Conservation (phyloP, 2,888 invertebrate genomes). For the Antheraea assamensis region DNA sequence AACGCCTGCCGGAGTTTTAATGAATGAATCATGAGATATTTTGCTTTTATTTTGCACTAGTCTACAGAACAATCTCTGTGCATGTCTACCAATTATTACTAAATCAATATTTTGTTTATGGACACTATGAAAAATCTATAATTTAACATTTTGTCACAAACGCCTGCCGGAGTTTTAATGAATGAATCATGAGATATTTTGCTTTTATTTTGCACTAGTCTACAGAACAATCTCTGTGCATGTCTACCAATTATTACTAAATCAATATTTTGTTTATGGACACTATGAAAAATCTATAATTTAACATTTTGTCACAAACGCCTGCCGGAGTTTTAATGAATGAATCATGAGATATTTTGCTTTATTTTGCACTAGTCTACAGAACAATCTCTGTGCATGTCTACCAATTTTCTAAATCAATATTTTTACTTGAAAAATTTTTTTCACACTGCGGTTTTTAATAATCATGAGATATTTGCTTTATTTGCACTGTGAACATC, state of each 20-base stretch:
- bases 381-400: not conserved
- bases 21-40: conserved; percentile 28
- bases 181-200: conserved; percentile 28
- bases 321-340: conserved; percentile 34
- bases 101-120: no score
- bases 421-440: no score
- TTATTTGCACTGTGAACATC: no score
- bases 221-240: not conserved
- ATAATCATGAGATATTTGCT: no score
- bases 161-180: conserved; percentile 37
- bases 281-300: no score
- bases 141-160: no score
- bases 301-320: conserved; percentile 40
- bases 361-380: conserved; percentile 22
- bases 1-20: conserved; percentile 39
- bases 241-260: not conserved
- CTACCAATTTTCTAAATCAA: not conserved
- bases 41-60: conserved; percentile 27
- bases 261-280: no score
- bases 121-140: no score
- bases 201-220: conserved; percentile 26
- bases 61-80: not conserved
- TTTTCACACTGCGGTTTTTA: no score
- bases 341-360: conserved; percentile 29
- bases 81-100: not conserved